These are phyloP conservation scores for Megamerina dolium DNA, from an alignment of 2,888 invertebrate species.

Conservation along the genomic window DNA sequence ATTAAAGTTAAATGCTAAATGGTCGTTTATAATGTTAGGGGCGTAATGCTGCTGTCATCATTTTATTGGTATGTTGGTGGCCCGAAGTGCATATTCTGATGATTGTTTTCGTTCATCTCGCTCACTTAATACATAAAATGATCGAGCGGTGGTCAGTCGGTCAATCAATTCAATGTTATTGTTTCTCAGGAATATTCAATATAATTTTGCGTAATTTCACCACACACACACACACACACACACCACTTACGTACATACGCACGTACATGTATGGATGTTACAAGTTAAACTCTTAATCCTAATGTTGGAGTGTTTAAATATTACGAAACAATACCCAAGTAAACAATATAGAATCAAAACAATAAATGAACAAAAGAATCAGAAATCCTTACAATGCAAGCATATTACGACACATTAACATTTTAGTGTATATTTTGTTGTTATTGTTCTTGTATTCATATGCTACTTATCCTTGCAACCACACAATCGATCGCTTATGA, in stretches of 20 bases:
- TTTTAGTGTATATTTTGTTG: no score
- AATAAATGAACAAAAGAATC: background rate
- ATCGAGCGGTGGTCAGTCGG: no score
- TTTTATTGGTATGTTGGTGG: conserved; percentile 50
- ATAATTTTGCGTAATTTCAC: conserved; percentile 11
- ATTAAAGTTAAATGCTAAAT: conserved; percentile 7
- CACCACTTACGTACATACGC: no score
- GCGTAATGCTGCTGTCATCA: conserved; percentile 50
- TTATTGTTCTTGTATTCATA: no score
- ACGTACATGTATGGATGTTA: background rate
- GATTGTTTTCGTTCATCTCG: no score
- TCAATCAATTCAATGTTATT: no score
- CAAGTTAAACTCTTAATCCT: conserved; percentile 5
- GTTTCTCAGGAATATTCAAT: conserved; percentile 21
- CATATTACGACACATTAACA: conserved; percentile 4
- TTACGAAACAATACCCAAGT: conserved; percentile 27
- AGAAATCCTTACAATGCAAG: no score
- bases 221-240: conserved; percentile 6
- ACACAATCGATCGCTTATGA: no score
- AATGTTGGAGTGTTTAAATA: conserved; percentile 1
- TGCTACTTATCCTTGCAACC: no score
- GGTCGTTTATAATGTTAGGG: conserved; percentile 46
- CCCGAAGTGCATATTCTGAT: conserved; percentile 23
- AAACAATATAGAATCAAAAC: conserved; percentile 22
- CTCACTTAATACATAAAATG: no score